phyloP scores from a whole-genome alignment of 2,113 vertebrate species.

The Cromileptes altivelis region DNA sequence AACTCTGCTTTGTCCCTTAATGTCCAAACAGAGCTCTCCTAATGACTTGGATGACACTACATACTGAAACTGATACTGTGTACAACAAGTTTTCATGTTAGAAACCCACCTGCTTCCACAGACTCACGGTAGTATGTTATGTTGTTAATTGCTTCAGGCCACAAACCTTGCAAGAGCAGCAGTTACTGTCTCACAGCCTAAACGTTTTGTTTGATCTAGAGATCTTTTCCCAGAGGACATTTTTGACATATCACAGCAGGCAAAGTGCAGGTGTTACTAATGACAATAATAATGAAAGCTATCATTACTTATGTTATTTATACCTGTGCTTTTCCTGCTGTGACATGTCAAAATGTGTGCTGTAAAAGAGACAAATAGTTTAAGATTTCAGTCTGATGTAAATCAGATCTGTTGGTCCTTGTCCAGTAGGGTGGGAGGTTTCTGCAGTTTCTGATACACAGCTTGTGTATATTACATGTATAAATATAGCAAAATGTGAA shows the following conservation, averaged over 20 bases:
- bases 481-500: too few relatives aligned
- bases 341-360: too few relatives aligned
- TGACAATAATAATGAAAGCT: too few relatives aligned
- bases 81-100: neutral
- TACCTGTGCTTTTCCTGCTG: too few relatives aligned
- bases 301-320: too few relatives aligned
- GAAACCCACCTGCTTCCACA: neutral
- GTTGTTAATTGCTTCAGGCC: neutral
- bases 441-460: neutral
- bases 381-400: too few relatives aligned
- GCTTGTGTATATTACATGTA: too few relatives aligned
- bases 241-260: neutral
- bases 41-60: neutral
- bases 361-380: too few relatives aligned
- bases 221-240: neutral
- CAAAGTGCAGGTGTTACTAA: too few relatives aligned
- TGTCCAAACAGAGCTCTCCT: constrained; percentile 3
- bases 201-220: neutral
- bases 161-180: neutral
- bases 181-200: neutral
- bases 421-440: neutral
- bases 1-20: constrained; percentile 10
- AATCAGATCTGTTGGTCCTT: too few relatives aligned
- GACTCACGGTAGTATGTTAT: neutral
- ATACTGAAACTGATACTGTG: neutral